phyloP scores from a whole-genome alignment of 2,888 invertebrate genomes.

The Synergus laeviventris region DNA sequence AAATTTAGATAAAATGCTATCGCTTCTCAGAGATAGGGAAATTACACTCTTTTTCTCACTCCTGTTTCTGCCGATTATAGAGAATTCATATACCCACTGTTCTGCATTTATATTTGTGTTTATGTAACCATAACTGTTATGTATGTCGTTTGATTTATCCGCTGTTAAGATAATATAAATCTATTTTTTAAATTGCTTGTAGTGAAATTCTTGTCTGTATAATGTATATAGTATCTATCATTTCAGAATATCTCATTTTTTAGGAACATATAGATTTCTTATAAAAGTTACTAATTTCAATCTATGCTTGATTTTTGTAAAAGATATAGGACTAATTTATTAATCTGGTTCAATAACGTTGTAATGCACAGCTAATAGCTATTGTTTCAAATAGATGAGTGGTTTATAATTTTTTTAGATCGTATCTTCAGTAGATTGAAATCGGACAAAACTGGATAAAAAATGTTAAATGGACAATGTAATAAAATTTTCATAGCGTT shows the following conservation, averaged over 20 bases:
- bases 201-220: not conserved
- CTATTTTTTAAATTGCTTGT: not conserved
- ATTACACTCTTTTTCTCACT: slow-evolving; percentile 27
- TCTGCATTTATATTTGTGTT: not conserved
- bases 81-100: not conserved
- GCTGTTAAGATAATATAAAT: not conserved
- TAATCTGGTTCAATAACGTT: not conserved
- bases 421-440: not conserved
- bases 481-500: slow-evolving; percentile 19
- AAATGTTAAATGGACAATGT: not conserved
- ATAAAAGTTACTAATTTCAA: not conserved
- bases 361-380: too few relatives aligned
- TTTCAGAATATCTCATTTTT: not conserved
- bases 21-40: slow-evolving; percentile 48
- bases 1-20: slow-evolving; percentile 68
- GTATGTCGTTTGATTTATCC: not conserved
- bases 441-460: not conserved
- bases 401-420: not conserved
- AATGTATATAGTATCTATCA: too few relatives aligned
- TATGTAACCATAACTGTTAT: not conserved
- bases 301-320: too few relatives aligned
- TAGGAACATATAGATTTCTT: not conserved
- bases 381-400: too few relatives aligned
- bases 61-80: not conserved
- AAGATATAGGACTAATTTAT: too few relatives aligned